Conservation (phyloP, 2,797 vertebrate species). For the Tamandua tetradactyla region DNA sequence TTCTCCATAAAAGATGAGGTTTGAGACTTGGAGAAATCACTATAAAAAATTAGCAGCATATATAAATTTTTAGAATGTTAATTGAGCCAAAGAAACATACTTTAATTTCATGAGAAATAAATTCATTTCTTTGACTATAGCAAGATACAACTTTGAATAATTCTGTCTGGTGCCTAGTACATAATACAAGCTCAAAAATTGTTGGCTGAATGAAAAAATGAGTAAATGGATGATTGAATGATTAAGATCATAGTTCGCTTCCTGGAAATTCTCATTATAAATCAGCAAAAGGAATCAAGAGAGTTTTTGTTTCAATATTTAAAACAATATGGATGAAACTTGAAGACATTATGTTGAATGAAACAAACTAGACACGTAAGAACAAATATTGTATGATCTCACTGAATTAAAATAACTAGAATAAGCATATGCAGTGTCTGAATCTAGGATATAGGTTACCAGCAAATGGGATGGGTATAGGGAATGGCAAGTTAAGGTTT, state of each 20-base stretch:
- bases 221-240: neutral
- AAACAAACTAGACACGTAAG: no score
- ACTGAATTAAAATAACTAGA: no score
- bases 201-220: neutral
- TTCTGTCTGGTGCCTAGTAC: neutral
- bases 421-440: no score
- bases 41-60: neutral
- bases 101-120: neutral
- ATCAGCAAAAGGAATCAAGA: neutral
- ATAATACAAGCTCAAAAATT: neutral
- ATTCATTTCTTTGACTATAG: neutral
- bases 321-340: neutral
- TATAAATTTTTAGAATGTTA: neutral
- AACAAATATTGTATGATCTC: no score
- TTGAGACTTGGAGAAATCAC: neutral
- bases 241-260: neutral
- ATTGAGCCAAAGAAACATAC: neutral
- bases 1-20: neutral
- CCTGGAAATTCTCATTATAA: neutral
- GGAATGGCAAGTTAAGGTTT: no score
- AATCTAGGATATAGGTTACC: no score
- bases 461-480: no score
- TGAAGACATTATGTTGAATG: no score
- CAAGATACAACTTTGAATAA: neutral
- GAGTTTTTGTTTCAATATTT: neutral